Percentiles rank a stretch among this genome's conserved stretches.
These are phyloP conservation scores for Teleogryllus occipitalis DNA, from an alignment of 1,140 invertebrate species.

Conservation along the genomic window DNA sequence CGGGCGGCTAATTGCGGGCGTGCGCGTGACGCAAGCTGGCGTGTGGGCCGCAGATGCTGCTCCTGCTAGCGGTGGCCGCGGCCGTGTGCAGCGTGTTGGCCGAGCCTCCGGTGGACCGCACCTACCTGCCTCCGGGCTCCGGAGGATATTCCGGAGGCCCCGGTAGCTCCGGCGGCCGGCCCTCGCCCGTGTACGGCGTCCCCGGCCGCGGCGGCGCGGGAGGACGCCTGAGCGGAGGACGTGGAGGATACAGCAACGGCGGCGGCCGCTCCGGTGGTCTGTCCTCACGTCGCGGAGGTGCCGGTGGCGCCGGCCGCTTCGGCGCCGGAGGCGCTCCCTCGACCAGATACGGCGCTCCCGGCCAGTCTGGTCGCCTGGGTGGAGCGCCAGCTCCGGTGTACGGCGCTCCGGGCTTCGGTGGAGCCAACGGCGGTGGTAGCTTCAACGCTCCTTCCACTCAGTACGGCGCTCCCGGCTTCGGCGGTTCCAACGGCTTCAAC, in stretches of 20 bases:
- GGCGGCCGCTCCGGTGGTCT: no score
- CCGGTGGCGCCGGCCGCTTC: neutral
- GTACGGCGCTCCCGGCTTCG: constrained; percentile 15
- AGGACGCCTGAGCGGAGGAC: neutral
- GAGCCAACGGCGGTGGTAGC: constrained; percentile 9
- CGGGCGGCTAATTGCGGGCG: no score
- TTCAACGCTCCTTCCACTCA: constrained; percentile 19
- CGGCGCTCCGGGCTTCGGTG: constrained; percentile 11
- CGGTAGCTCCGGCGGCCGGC: neutral
- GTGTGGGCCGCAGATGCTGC: neutral
- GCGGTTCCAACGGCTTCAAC: neutral
- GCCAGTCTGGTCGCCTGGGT: no score
- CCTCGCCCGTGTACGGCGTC: neutral
- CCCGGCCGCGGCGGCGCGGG: neutral
- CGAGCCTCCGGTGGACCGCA: constrained; percentile 14
- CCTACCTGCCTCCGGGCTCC: constrained; percentile 12
- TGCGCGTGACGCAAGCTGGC: no score
- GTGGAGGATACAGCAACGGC: neutral
- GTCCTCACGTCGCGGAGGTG: no score
- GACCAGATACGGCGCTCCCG: neutral
- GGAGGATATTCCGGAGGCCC: neutral
- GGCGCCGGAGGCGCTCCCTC: neutral
- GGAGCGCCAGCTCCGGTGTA: neutral
- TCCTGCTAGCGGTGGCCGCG: neutral
- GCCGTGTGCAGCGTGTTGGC: constrained; percentile 2